These are phyloP conservation scores for Drusus annulatus DNA, from an alignment of 1,140 invertebrate species.

Conservation along the genomic window DNA sequence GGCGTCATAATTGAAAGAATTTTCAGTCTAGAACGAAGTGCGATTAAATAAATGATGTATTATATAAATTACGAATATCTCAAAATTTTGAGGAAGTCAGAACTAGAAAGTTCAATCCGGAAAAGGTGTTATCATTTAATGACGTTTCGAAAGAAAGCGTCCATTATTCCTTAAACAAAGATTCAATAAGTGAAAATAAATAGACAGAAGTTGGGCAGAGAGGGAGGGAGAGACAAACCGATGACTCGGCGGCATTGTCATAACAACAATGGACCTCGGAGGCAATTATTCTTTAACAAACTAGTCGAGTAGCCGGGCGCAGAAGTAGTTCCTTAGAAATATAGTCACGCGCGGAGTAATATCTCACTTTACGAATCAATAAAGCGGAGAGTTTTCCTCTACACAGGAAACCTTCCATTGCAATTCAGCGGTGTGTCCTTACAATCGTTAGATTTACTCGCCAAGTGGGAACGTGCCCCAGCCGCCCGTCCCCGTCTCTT, in stretches of 20 bases:
- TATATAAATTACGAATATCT: too few relatives aligned
- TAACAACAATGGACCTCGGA: constrained; percentile 15
- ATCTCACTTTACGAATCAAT: constrained; percentile 51
- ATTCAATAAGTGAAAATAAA: constrained; percentile 26
- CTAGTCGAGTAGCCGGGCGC: not conserved
- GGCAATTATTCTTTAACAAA: constrained; percentile 37
- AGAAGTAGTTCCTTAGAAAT: constrained; percentile 15
- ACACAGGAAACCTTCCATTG: constrained; percentile 40
- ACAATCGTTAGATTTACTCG: constrained; percentile 56
- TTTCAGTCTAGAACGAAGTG: too few relatives aligned
- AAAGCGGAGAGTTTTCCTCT: constrained; percentile 46
- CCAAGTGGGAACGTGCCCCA: constrained; percentile 47
- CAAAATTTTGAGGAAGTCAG: not conserved
- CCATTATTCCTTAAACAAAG: not conserved
- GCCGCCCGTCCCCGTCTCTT: constrained; percentile 19
- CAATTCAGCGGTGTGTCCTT: constrained; percentile 54
- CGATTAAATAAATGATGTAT: too few relatives aligned
- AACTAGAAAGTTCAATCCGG: not conserved
- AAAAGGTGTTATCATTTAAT: not conserved
- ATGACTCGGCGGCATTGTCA: constrained; percentile 27
- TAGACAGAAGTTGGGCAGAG: not conserved
- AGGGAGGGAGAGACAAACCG: not conserved
- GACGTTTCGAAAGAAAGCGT: not conserved
- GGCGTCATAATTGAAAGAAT: too few relatives aligned
- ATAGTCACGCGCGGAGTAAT: constrained; percentile 39